Evolutionary conservation across 2,113 vertebrate genomes (phyloP), one percentile per base, ranked within the genome.

Genomic region (Phoxinus phoxinus): DNA sequence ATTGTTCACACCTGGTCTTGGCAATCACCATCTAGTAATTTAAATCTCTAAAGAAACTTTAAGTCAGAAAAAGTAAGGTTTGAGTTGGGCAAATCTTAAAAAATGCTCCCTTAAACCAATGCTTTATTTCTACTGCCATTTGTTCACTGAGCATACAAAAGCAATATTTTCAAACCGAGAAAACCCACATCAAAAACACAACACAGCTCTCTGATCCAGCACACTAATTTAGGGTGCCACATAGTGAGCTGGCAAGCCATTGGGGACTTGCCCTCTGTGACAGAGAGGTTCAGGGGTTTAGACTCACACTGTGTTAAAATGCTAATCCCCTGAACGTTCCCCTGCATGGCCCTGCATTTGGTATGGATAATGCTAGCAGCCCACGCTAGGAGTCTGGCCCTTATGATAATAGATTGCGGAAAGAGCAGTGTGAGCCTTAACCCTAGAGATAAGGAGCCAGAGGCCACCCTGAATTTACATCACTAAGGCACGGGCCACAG

Each of bases 331-430:
- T 59, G 86, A 85, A 87, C 90, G 87, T 91, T 75, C 79, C 86
- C 86, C 87, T 89, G 90, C 84, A 89, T 79, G 86, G 81, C 86
- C 85, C 74, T 41, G 72, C 92, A 86, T 87, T 90, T 91, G 93
- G 89, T 89, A 85, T 73, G 86, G 87, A 81, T 88, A 87, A 87
- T 89, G 87, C 88, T 89, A 85, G 83, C 86, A 86, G 85, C 87
- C 88, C 91, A 87, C 78, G 81, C 78, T 86, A 85, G 73, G 85
- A 90, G 92, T 93, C 94, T 94, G 93, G 93, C 87, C 86, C 89
- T 90, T 89, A 90, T 93, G 93, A 93, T 93, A 94, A 94, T 93
- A 73, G 90, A 63, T 86, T 78, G 59, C 82, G n/a, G 75, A 90
- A 88, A 65, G 74, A 83, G 87, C 61, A 44, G 87, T 30, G 65